phyloP scores from a whole-genome alignment of 2,113 vertebrate species.

The Tapirus terrestris region DNA sequence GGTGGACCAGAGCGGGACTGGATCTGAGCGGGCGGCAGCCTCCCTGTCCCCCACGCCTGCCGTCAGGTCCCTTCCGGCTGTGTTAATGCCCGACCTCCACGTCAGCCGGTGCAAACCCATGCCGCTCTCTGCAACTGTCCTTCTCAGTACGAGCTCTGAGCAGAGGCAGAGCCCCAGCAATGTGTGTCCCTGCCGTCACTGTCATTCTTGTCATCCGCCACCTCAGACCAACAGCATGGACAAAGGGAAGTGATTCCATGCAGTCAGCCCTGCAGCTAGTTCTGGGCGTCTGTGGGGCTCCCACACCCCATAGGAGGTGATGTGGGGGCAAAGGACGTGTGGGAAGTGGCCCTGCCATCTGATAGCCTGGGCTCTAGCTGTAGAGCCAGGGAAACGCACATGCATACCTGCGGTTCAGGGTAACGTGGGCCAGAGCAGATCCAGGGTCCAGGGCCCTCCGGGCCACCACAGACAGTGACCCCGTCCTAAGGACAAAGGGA shows the following conservation, averaged over 20 bases:
- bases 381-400: background rate
- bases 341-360: background rate
- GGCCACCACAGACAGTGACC: background rate
- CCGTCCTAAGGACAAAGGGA: background rate
- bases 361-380: background rate
- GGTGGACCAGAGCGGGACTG: background rate
- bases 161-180: background rate
- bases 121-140: too few species aligned
- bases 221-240: background rate
- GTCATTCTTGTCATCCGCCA: background rate
- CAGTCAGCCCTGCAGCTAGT: background rate
- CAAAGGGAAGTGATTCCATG: fast-evolving
- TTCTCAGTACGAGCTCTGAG: background rate
- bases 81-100: background rate
- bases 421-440: too few species aligned
- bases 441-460: background rate
- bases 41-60: background rate
- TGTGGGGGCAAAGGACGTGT: background rate
- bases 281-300: too few species aligned
- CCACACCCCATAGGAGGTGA: background rate
- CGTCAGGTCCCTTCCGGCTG: background rate
- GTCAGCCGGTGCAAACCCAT: too few species aligned
- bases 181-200: too few species aligned
- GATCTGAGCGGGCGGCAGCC: too few species aligned
- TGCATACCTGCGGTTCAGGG: too few species aligned